A percentile compares a stretch with the other conserved stretches of the same genome.
These are phyloP conservation scores for Leucoraja erinaceus DNA, from an alignment of 2,113 vertebrate species.

Conservation along the genomic window DNA sequence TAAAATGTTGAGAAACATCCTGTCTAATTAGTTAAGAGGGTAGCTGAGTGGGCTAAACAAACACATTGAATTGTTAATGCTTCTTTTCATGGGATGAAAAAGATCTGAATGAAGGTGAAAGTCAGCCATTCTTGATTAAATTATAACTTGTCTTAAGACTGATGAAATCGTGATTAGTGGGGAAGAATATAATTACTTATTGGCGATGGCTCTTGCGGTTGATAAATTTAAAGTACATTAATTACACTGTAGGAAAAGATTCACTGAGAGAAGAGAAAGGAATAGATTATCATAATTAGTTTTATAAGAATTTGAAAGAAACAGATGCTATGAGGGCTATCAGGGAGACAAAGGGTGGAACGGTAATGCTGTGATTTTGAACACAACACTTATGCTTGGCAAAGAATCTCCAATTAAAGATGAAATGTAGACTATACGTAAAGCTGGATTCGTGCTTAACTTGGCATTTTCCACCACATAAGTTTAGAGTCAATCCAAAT, in stretches of 20 bases:
- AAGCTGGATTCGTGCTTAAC: neutral
- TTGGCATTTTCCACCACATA: neutral
- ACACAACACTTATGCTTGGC: neutral
- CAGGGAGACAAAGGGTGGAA: neutral
- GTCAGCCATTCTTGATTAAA: constrained; percentile 28
- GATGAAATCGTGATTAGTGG: neutral
- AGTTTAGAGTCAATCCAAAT: neutral
- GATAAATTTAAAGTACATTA: constrained; percentile 13
- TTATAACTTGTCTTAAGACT: neutral
- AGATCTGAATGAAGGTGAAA: neutral
- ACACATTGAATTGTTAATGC: neutral
- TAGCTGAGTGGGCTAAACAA: neutral
- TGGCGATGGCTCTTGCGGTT: neutral
- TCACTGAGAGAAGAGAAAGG: neutral
- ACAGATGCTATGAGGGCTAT: neutral
- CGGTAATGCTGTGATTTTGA: neutral
- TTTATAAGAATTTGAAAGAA: neutral
- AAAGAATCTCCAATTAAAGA: neutral
- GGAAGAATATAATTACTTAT: constrained; percentile 4
- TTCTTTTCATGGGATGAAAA: neutral
- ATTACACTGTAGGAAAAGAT: neutral
- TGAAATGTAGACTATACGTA: neutral
- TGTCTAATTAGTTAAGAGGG: constrained; percentile 7
- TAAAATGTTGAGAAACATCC: neutral
- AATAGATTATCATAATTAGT: neutral